Conservation (phyloP, 2,113 vertebrate genomes). For the Chaenocephalus aceratus region DNA sequence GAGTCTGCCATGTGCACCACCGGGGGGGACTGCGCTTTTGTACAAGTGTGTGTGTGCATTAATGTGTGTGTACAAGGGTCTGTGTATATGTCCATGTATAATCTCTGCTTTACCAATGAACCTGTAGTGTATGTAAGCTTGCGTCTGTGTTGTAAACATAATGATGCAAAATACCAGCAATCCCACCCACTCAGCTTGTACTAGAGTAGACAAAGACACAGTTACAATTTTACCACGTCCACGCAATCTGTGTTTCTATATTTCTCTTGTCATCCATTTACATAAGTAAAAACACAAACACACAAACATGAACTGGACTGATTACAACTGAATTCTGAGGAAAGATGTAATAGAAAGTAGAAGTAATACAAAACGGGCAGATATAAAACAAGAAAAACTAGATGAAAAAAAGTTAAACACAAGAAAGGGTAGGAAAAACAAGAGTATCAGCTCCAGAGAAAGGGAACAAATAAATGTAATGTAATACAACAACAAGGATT, state of each 20-base stretch:
- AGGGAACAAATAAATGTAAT: constrained; percentile 8
- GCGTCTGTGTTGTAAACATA: constrained; percentile 7
- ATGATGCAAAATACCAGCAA: constrained; percentile 73
- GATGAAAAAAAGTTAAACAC: background rate
- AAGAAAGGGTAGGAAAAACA: background rate
- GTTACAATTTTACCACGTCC: constrained; percentile 35
- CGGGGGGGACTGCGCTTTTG: constrained; percentile 12
- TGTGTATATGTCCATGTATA: constrained; percentile 7
- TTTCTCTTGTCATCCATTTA: background rate
- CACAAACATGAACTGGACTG: constrained; percentile 2
- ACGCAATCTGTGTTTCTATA: background rate
- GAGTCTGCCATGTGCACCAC: constrained; percentile 48
- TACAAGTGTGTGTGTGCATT: constrained; percentile 11
- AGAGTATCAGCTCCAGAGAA: background rate
- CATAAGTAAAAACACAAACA: background rate
- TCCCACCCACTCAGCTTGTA: constrained; percentile 34
- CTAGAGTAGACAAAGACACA: constrained; percentile 7
- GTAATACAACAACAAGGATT: background rate
- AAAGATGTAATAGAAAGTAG: background rate
- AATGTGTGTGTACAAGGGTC: background rate
- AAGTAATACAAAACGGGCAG: no score
- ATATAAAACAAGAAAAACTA: background rate
- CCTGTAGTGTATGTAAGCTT: constrained; percentile 25
- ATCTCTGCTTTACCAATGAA: constrained; percentile 40
- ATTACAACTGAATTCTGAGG: constrained; percentile 5